Conservation (phyloP, 2,113 vertebrate species). For the Triplophysa dalaica region DNA sequence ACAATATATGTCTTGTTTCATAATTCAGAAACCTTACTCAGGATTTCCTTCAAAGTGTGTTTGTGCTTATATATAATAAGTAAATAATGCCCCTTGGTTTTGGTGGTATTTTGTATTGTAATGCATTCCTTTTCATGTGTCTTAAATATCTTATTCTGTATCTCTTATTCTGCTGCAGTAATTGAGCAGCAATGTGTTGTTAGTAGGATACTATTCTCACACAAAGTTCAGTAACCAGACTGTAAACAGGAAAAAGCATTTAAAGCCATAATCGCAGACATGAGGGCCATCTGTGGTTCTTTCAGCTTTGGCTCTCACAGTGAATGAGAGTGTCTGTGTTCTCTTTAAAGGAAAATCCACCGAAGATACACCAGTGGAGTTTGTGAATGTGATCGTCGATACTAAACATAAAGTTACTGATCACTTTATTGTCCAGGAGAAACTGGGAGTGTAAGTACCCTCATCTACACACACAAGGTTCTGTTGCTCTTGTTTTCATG, state of each 20-base stretch:
- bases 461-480: not conserved
- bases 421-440: constrained; percentile 77
- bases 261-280: not conserved
- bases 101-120: too few relatives aligned
- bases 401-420: constrained; percentile 72
- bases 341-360: constrained; percentile 50
- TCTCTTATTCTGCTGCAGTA: not conserved
- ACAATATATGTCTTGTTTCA: too few relatives aligned
- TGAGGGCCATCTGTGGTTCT: not conserved
- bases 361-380: constrained; percentile 60
- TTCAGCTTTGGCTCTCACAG: not conserved
- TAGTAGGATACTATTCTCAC: not conserved
- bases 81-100: too few relatives aligned
- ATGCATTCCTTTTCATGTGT: not conserved
- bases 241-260: constrained; percentile 1
- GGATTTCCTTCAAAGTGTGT: too few relatives aligned
- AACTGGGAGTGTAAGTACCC: constrained; percentile 83
- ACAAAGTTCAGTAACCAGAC: not conserved
- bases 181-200: not conserved
- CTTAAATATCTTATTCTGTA: not conserved
- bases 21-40: too few relatives aligned
- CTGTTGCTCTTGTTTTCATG: not conserved
- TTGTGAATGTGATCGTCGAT: constrained; percentile 68
- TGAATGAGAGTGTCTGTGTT: constrained; percentile 19
- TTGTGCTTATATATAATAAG: too few relatives aligned